phyloP scores from a whole-genome alignment of 2,888 invertebrate genomes.

The Platycnemis pennipes region DNA sequence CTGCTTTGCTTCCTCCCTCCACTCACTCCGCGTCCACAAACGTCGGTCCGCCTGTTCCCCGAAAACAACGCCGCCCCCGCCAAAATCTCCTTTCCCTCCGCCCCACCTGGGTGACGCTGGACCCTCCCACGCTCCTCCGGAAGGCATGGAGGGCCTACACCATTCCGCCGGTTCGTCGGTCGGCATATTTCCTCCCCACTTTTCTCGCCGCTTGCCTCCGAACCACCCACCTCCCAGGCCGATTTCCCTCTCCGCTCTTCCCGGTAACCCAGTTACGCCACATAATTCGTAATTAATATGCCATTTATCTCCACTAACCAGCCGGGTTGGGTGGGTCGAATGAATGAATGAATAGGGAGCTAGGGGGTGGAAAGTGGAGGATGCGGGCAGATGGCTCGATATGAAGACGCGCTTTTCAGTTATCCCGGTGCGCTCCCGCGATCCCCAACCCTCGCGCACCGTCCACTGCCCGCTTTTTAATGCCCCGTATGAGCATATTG shows the following conservation, averaged over 20 bases:
- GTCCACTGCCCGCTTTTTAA: not conserved
- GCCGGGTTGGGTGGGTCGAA: not conserved
- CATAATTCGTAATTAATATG: constrained; percentile 56
- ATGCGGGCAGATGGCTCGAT: not conserved
- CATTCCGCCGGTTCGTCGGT: not conserved
- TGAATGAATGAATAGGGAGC: not conserved
- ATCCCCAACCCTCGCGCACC: not conserved
- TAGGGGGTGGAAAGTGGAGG: not conserved
- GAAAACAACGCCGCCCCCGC: not conserved
- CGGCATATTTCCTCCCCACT: not conserved
- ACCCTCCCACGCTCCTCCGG: not conserved
- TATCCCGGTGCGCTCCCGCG: not conserved
- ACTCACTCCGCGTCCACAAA: not conserved
- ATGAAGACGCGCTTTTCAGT: not conserved
- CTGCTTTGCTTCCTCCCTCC: not conserved
- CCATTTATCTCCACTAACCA: constrained; percentile 40
- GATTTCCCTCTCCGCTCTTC: not conserved
- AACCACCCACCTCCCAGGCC: not conserved
- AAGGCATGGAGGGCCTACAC: too few species aligned
- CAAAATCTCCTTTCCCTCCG: not conserved
- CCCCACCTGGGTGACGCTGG: not conserved
- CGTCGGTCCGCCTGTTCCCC: not conserved
- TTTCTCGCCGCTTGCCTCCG: not conserved
- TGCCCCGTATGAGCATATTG: not conserved
- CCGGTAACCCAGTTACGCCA: constrained; percentile 56